These are phyloP conservation scores for Morpho deidamia DNA, from an alignment of 2,888 invertebrate genomes.

Conservation along the genomic window DNA sequence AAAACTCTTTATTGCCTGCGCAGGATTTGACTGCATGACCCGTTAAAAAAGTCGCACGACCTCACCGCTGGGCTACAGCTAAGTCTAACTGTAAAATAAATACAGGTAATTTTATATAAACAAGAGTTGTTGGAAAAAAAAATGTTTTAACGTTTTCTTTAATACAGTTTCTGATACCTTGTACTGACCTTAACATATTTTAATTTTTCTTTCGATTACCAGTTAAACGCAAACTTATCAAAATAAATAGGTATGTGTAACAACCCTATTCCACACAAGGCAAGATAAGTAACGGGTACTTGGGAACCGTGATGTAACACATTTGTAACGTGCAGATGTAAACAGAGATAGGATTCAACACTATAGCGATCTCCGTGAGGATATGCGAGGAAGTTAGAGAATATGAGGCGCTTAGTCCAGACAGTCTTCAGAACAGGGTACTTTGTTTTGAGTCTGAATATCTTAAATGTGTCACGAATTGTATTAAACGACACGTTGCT, in stretches of 20 bases:
- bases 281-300: conserved; percentile 59
- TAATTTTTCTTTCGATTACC: no score
- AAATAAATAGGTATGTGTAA: conserved; percentile 4
- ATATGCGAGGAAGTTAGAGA: conserved; percentile 24
- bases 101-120: no score
- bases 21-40: no score
- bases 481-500: no score
- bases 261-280: conserved; percentile 44
- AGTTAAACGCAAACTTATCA: neutral
- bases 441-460: neutral
- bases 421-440: neutral
- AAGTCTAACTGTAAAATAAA: no score
- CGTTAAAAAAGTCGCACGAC: no score
- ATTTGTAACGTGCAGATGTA: conserved; percentile 72
- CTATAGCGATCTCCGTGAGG: conserved; percentile 48
- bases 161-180: no score
- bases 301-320: conserved; percentile 64
- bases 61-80: no score
- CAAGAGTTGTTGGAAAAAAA: no score
- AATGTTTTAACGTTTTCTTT: no score
- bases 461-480: neutral
- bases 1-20: no score
- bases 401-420: conserved; percentile 17
- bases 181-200: no score
- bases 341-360: conserved; percentile 62